Conservation (phyloP, 1,140 invertebrate genomes). For the Oncopeltus fasciatus region DNA sequence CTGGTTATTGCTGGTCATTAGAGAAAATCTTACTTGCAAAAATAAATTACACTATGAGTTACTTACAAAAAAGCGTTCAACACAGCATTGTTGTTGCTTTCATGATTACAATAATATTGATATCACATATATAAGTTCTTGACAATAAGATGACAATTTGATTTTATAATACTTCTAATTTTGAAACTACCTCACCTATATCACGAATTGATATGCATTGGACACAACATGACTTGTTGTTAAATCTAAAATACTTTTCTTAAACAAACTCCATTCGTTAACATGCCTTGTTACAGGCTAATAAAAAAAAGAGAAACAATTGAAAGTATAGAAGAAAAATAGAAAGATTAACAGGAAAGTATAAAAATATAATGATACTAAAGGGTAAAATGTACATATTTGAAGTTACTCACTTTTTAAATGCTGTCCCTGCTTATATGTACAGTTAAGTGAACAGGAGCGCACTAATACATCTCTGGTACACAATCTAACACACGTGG, state of each 20-base stretch:
- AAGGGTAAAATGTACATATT: background rate
- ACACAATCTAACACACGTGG: background rate
- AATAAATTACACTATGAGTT: background rate
- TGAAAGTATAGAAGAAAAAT: background rate
- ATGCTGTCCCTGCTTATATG: background rate
- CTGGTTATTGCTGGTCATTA: too few relatives aligned
- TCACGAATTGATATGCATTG: background rate
- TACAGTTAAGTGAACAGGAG: background rate
- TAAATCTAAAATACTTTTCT: background rate
- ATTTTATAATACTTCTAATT: background rate
- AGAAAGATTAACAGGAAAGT: background rate
- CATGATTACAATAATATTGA: background rate
- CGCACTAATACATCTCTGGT: background rate
- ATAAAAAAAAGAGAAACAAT: background rate
- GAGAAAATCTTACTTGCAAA: too few relatives aligned
- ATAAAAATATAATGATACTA: background rate
- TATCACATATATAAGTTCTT: background rate
- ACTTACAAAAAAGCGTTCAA: background rate
- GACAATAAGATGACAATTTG: background rate
- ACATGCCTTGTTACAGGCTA: background rate
- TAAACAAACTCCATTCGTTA: background rate
- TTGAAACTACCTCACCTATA: background rate
- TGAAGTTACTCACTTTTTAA: too few relatives aligned
- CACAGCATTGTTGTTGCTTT: background rate
- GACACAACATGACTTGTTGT: background rate